Evolutionary conservation across 2,113 vertebrate species (phyloP).

Genomic region (Chaetura pelagica): DNA sequence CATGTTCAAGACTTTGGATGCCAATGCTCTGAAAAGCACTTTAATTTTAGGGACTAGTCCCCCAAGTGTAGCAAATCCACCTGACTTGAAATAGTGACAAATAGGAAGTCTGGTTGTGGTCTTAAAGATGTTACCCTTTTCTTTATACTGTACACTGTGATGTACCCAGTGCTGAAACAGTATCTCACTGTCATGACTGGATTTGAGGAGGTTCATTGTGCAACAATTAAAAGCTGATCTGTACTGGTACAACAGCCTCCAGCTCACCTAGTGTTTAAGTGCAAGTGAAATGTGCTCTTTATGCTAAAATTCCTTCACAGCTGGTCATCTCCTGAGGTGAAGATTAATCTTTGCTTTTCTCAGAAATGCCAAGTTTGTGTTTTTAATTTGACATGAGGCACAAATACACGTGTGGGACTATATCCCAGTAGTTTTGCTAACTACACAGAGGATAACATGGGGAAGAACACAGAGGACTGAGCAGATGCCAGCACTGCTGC

Average conservation of each 20-base stretch:
- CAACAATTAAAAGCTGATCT: neutral
- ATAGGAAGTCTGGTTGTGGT: conserved; percentile 18
- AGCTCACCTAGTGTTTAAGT: neutral
- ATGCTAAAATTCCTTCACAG: neutral
- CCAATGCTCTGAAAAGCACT: conserved; percentile 71
- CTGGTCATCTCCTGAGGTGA: conserved; percentile 5
- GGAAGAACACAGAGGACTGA: neutral
- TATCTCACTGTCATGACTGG: neutral
- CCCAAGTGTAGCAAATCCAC: conserved; percentile 59
- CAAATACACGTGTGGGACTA: neutral
- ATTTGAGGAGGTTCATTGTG: conserved; percentile 23
- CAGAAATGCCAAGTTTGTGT: conserved; percentile 24
- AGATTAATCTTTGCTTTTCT: neutral
- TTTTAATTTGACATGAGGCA: conserved; percentile 25
- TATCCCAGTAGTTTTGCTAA: neutral
- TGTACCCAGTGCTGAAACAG: conserved; percentile 37
- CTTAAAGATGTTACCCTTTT: neutral
- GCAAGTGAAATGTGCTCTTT: neutral
- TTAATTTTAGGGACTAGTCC: conserved; percentile 66
- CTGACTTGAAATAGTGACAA: conserved; percentile 61
- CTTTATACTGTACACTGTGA: conserved; percentile 16
- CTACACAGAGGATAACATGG: neutral
- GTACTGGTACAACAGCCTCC: conserved; percentile 40
- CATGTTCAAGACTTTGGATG: conserved; percentile 43
- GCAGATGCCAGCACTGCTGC: neutral